These are phyloP conservation scores for Petrocephalus zakoni DNA, from an alignment of 2,113 vertebrate species.

Conservation along the genomic window DNA sequence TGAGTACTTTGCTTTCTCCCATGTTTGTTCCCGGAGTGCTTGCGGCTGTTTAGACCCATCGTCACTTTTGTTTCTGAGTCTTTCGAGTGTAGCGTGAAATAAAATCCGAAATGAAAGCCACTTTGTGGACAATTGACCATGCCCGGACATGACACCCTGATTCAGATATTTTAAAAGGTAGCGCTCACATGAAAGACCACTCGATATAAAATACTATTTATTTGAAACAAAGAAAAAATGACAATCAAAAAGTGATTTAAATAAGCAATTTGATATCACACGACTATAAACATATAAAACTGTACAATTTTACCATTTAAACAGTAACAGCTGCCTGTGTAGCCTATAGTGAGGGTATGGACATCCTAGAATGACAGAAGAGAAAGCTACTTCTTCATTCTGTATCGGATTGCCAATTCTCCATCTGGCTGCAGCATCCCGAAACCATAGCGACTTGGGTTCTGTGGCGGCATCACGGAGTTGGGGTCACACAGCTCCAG, in stretches of 20 bases:
- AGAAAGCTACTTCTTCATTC: slow-evolving; percentile 38
- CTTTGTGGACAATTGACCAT: background rate
- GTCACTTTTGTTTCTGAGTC: background rate
- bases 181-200: background rate
- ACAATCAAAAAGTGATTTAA: background rate
- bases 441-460: slow-evolving; percentile 63
- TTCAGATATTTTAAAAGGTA: background rate
- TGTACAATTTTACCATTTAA: background rate
- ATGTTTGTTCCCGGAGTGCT: background rate
- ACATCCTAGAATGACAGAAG: background rate
- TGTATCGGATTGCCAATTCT: slow-evolving; percentile 58
- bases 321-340: background rate
- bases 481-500: slow-evolving; percentile 55
- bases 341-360: background rate
- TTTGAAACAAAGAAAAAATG: background rate
- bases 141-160: no score
- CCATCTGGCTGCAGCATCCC: slow-evolving; percentile 68
- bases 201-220: background rate
- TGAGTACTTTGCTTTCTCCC: background rate
- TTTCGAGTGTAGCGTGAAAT: background rate
- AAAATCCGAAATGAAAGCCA: background rate
- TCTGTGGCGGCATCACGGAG: slow-evolving; percentile 53
- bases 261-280: background rate
- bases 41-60: background rate
- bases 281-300: background rate